Evolutionary conservation across 2,113 vertebrate species (phyloP).

Genomic region (Varanus salvator): DNA sequence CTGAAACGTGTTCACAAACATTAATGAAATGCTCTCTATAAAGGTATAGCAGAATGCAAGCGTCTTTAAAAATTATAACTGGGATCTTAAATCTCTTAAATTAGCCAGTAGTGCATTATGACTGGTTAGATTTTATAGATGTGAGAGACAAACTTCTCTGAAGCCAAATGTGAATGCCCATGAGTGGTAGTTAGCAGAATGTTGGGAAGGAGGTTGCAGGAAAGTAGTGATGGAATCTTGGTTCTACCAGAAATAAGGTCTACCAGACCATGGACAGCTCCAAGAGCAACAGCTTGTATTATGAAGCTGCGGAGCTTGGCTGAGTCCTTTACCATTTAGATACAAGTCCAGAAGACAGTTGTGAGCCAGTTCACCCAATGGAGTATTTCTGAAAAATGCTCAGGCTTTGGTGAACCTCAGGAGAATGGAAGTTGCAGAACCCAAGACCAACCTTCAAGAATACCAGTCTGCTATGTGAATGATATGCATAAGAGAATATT

Average conservation of each 20-base stretch:
- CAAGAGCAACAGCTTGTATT: background rate
- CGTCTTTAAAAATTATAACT: background rate
- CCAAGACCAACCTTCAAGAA: background rate
- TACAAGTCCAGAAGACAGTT: background rate
- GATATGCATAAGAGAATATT: background rate
- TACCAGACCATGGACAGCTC: constrained; percentile 11
- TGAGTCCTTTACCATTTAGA: background rate
- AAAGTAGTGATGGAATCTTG: background rate
- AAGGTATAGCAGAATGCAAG: background rate
- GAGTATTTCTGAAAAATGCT: background rate
- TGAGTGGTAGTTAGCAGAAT: background rate
- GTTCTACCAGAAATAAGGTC: background rate
- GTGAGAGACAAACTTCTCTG: background rate
- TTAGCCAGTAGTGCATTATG: background rate
- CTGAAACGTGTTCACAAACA: background rate
- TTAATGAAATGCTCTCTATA: background rate
- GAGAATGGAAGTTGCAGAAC: background rate
- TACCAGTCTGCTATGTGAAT: background rate
- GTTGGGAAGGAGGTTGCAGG: background rate
- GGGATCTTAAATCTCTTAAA: background rate
- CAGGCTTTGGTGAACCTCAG: background rate
- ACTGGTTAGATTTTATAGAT: background rate
- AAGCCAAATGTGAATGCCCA: background rate
- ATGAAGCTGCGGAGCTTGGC: background rate
- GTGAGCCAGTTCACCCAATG: background rate